A percentile compares a stretch with the other conserved stretches of the same genome.
These are phyloP conservation scores for Notiomystis cincta DNA, from an alignment of 2,113 vertebrate species.

Conservation along the genomic window DNA sequence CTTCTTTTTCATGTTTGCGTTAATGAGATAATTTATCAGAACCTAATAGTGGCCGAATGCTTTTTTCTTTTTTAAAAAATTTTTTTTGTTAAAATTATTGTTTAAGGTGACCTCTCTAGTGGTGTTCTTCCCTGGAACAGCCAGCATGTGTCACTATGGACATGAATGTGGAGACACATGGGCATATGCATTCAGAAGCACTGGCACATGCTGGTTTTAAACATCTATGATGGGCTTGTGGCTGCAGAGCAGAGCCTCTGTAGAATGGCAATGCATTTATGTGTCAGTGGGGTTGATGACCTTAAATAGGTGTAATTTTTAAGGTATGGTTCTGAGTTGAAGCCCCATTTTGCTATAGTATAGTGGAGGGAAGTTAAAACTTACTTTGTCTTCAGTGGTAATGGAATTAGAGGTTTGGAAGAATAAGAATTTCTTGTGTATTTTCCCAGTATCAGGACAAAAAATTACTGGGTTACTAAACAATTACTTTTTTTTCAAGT, in stretches of 20 bases:
- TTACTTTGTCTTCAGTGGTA: background rate
- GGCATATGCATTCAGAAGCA: background rate
- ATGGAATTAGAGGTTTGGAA: background rate
- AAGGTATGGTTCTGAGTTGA: background rate
- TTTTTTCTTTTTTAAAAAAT: background rate
- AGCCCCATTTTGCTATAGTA: fast-evolving
- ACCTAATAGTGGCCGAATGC: conserved; percentile 1
- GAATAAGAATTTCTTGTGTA: background rate
- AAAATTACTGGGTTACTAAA: background rate
- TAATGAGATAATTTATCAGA: conserved; percentile 55
- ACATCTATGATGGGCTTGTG: background rate
- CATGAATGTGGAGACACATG: background rate
- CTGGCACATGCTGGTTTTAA: background rate
- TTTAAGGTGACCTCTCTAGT: background rate
- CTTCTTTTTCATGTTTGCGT: conserved; percentile 29
- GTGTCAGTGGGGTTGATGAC: background rate
- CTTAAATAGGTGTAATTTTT: background rate
- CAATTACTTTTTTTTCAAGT: background rate
- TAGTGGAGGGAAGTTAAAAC: background rate
- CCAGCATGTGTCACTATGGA: conserved; percentile 75
- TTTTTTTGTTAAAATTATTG: no score
- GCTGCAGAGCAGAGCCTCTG: background rate
- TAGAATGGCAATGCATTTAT: background rate
- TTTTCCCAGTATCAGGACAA: background rate
- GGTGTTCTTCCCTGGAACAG: conserved; percentile 42